A percentile compares a stretch with the other conserved stretches of the same genome.
Conservation (phyloP, 2,888 invertebrate genomes). For the Yponomeuta evonymella region DNA sequence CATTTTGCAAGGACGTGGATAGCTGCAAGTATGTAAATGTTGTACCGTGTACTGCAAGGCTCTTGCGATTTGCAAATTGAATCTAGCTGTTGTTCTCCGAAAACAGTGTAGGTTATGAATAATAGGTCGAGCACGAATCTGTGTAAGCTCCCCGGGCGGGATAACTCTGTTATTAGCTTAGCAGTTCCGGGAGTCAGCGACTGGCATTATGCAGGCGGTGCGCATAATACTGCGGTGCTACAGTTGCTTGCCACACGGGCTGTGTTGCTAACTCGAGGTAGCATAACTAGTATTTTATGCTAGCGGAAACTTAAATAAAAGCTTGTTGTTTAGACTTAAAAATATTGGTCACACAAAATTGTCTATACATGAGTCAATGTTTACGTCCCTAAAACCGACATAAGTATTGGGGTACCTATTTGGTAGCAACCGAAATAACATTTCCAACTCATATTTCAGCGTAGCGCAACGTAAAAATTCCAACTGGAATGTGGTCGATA, state of each 20-base stretch:
- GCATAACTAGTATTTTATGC: too few species aligned
- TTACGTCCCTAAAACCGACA: too few species aligned
- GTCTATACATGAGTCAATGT: too few species aligned
- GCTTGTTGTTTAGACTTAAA: neutral
- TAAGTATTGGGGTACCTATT: too few species aligned
- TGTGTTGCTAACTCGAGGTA: neutral
- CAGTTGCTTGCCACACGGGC: neutral
- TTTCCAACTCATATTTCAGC: too few species aligned
- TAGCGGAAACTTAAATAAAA: neutral
- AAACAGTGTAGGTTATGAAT: constrained; percentile 27
- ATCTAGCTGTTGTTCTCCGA: constrained; percentile 24
- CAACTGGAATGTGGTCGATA: too few species aligned
- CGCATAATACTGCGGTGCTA: constrained; percentile 1
- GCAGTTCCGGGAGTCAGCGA: constrained; percentile 45
- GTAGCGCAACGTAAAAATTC: too few species aligned
- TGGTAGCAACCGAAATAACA: too few species aligned
- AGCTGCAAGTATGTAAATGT: neutral
- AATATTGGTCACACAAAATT: too few species aligned
- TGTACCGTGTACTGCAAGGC: constrained; percentile 12
- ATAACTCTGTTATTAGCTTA: constrained; percentile 56
- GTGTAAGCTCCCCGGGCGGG: constrained; percentile 34
- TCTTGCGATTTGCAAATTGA: constrained; percentile 26
- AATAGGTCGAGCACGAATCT: constrained; percentile 38
- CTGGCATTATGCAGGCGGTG: constrained; percentile 32
- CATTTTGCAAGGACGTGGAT: neutral